Evolutionary conservation across 2,797 vertebrate genomes (phyloP).

Genomic region (Glossophaga mutica): DNA sequence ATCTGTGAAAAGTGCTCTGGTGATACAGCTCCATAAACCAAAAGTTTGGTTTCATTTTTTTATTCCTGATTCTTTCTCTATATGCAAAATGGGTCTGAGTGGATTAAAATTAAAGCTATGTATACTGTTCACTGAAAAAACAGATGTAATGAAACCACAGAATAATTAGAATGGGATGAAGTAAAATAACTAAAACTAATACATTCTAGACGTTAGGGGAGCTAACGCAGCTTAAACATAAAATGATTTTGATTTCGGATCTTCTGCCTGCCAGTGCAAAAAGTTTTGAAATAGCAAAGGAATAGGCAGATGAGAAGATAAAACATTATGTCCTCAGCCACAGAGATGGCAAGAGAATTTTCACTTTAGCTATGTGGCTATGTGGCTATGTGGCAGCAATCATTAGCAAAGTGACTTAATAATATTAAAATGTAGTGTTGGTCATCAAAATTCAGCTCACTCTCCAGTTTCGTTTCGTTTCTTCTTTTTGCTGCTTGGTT

Average conservation of each 20-base stretch:
- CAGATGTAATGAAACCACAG: not conserved
- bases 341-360: not conserved
- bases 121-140: not conserved
- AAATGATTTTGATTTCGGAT: not conserved
- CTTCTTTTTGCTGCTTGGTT: not conserved
- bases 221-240: not conserved
- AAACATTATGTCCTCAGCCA: not conserved
- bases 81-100: not conserved
- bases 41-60: conserved; percentile 5
- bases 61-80: not conserved
- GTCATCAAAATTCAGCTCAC: not conserved
- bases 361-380: not conserved
- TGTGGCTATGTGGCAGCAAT: not conserved
- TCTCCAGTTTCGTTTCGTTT: not conserved
- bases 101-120: not conserved
- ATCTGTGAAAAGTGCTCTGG: not conserved
- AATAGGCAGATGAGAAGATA: not conserved
- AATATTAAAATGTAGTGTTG: not conserved
- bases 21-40: not conserved
- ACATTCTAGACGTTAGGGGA: not conserved
- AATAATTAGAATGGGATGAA: not conserved
- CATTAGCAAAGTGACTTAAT: not conserved
- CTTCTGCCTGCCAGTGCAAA: not conserved
- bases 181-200: conserved; percentile 1
- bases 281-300: not conserved